Evolutionary conservation across 2,113 vertebrate genomes (phyloP).

Genomic region (Peromyscus polionotus): DNA sequence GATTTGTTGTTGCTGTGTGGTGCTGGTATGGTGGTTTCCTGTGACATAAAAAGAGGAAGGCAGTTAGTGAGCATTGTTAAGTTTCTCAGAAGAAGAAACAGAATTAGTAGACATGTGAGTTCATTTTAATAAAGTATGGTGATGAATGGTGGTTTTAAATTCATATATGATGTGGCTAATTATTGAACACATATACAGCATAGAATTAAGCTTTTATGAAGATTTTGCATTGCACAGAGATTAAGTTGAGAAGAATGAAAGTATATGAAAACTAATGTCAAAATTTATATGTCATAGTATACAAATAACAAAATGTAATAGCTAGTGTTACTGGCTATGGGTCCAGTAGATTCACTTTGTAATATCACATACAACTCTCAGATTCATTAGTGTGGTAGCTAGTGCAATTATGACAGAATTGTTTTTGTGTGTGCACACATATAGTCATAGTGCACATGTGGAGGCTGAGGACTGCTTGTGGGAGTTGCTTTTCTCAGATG

Average conservation of each 20-base stretch:
- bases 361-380: neutral
- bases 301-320: conserved; percentile 11
- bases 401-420: neutral
- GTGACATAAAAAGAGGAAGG: conserved; percentile 46
- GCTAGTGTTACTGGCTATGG: neutral
- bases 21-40: conserved; percentile 27
- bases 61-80: conserved; percentile 2
- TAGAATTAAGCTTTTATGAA: conserved; percentile 4
- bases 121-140: conserved; percentile 38
- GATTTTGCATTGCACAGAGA: conserved; percentile 34
- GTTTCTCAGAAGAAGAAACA: conserved; percentile 61
- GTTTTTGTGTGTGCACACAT: neutral
- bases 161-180: conserved; percentile 30
- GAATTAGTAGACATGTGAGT: conserved; percentile 32
- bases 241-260: conserved; percentile 42
- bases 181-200: conserved; percentile 42
- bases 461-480: neutral
- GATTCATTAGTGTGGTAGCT: neutral
- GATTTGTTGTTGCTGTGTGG: neutral
- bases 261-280: conserved; percentile 5
- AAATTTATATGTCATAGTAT: neutral
- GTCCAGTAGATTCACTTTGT: neutral
- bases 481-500: neutral
- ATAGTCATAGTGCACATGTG: neutral
- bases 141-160: conserved; percentile 48